Conservation (phyloP, 2,113 vertebrate species). For the Pluvialis apricaria region DNA sequence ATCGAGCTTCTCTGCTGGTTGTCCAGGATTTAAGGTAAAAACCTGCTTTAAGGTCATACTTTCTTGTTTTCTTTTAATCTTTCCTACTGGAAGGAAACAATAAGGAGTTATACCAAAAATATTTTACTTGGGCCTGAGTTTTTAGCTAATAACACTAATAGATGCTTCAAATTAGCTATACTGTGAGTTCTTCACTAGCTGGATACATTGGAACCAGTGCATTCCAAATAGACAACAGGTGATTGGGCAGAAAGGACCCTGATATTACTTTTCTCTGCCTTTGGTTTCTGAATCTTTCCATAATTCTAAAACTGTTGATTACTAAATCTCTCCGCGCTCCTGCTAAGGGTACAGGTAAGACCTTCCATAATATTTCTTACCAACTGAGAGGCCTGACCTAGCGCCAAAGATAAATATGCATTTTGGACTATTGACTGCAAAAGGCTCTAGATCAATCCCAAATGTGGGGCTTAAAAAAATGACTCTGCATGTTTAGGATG, state of each 20-base stretch:
- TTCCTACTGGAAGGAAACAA: not conserved
- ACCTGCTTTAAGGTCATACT: not conserved
- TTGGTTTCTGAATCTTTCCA: not conserved
- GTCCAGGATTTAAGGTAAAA: not conserved
- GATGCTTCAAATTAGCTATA: not conserved
- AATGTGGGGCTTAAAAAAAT: not conserved
- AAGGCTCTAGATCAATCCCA: not conserved
- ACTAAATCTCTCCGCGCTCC: not conserved
- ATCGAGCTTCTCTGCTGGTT: not conserved
- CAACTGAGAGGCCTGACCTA: not conserved
- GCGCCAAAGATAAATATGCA: not conserved
- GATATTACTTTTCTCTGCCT: not conserved
- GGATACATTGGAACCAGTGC: not conserved
- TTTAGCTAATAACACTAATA: not conserved
- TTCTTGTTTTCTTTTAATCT: not conserved
- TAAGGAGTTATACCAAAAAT: not conserved
- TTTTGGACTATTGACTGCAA: not conserved
- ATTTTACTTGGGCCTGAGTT: not conserved
- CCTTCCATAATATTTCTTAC: not conserved
- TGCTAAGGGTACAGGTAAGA: not conserved
- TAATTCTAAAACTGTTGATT: not conserved
- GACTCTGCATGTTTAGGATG: not conserved
- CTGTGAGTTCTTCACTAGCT: not conserved
- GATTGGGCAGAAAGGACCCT: not conserved
- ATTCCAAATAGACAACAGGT: not conserved